Base-by-base conservation (phyloP, 2,888 invertebrate genomes). In the Clivina fossor region DNA sequence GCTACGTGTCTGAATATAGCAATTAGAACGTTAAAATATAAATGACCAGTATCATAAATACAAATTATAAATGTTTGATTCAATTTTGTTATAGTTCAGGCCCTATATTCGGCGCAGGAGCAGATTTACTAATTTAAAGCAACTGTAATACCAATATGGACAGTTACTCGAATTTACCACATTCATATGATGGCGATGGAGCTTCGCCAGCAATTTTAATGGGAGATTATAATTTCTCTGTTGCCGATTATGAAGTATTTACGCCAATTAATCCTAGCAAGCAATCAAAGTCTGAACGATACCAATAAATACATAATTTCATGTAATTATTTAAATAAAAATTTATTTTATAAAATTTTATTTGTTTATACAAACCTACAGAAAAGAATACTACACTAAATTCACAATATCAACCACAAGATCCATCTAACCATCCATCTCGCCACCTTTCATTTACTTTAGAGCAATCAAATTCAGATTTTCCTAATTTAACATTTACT, bases 361-460 rank as follows among this genome's bases (percentile, higher is more conserved):
- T n/a, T n/a, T n/a, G n/a, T n/a, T n/a, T n/a, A n/a, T n/a, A n/a
- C n/a, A n/a, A n/a, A n/a, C n/a, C n/a, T n/a, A n/a, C n/a, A n/a
- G n/a, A n/a, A n/a, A n/a, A n/a, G n/a, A n/a, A n/a, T n/a, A n/a
- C n/a, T n/a, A n/a, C n/a, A n/a, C 11, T 46, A 28, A 30, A 30
- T 24, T 22, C 37, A 28, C 26, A 63, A 69, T 79, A 90, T 77
- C n/a, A n/a, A n/a, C 90, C 90, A 78, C 96, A 96, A 7, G 93
- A 93, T 11, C 95, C 95, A 71, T 96, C 94, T 1, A 80, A 71
- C 94, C 95, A 95, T 9, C 98, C 99, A 68, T 95, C 93, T 71
- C 83, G 78, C 99, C 98, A 99, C 66, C 98, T 77, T 72, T 98
- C 90, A 65, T 92, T 84, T 0, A 96, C 87, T 73, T 85, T 85